Base-by-base conservation (phyloP, 2,113 vertebrate genomes). In the Chunga burmeisteri region DNA sequence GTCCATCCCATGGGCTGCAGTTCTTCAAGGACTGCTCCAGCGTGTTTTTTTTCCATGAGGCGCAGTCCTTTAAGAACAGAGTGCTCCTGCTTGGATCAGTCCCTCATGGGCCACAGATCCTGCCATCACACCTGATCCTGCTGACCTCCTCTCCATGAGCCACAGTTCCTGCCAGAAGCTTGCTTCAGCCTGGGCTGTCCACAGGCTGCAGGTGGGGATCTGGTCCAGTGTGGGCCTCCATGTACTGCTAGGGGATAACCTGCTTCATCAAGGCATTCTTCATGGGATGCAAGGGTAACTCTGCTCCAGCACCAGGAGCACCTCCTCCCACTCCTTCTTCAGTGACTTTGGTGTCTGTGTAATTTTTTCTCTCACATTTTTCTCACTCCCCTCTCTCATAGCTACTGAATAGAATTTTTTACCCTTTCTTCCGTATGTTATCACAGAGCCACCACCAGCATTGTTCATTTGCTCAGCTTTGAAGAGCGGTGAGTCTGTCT, bases 21-120 rank as follows among this genome's bases (percentile, higher is more conserved):
- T 42, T 85, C 44, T 46, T 50, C 55, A 50, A 38, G 16, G 11
- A 17, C 5, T 25, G 14, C 13, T 66, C 16, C 11, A 62, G 26
- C 2, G 7, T 22, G 17, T 0, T 6, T 36, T 25, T 1, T 19
- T 23, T 22, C 10, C 22, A 6, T 2, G 1, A 22, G 6, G 11
- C 66, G 9, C 3, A 32, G 22, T 44, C 13, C 34, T 75, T 67
- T 20, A 52, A 52, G 56, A 72, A 58, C 1, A 7, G 34, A 63
- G 5, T 25, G 13, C 10, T 89, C 27, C 36, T 49, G 23, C 6
- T 3, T 38, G 25, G 5, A 1, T 58, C 16, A 3, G 29, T 65
- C 21, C 19, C 32, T 42, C 8, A 8, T 0, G 2, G 21, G 18
- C n/a, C 40, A 44, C 18, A 55, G n/a, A 8, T 53, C 10, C 52